These are phyloP conservation scores for Diplazon laetatorius DNA, from an alignment of 2,888 invertebrate species.

Conservation along the genomic window DNA sequence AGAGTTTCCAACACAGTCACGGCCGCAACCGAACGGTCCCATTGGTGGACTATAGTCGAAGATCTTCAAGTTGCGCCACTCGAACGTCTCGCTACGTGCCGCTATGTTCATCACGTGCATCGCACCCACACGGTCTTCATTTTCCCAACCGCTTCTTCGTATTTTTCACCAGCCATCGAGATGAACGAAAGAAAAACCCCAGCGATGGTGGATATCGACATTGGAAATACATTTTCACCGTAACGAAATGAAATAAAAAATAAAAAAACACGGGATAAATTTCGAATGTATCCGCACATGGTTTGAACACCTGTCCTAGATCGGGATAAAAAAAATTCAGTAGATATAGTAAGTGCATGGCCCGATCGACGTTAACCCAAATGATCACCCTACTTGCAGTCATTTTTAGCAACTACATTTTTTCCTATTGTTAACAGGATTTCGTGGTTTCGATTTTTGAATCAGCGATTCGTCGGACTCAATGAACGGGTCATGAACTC, in stretches of 20 bases:
- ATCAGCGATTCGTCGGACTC: too few species aligned
- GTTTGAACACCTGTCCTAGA: too few species aligned
- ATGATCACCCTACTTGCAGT: too few species aligned
- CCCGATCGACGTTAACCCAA: too few species aligned
- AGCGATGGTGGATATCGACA: not conserved
- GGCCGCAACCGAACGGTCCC: constrained; percentile 23
- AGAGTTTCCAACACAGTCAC: constrained; percentile 44
- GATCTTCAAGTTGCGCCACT: constrained; percentile 50
- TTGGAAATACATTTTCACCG: not conserved
- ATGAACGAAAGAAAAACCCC: not conserved
- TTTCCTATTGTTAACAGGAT: too few species aligned
- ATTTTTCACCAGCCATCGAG: not conserved
- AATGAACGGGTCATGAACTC: too few species aligned
- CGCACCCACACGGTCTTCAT: constrained; percentile 44
- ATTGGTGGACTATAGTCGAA: constrained; percentile 27
- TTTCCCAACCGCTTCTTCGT: not conserved
- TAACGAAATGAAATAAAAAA: not conserved
- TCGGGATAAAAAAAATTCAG: too few species aligned
- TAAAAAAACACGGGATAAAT: not conserved
- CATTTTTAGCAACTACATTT: too few species aligned
- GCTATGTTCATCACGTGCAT: constrained; percentile 58
- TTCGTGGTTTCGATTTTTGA: too few species aligned
- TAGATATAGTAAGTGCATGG: too few species aligned
- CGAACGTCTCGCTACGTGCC: constrained; percentile 47
- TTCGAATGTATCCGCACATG: too few species aligned